These are phyloP conservation scores for Falcaria lacertinaria DNA, from an alignment of 2,888 invertebrate genomes.

Conservation along the genomic window DNA sequence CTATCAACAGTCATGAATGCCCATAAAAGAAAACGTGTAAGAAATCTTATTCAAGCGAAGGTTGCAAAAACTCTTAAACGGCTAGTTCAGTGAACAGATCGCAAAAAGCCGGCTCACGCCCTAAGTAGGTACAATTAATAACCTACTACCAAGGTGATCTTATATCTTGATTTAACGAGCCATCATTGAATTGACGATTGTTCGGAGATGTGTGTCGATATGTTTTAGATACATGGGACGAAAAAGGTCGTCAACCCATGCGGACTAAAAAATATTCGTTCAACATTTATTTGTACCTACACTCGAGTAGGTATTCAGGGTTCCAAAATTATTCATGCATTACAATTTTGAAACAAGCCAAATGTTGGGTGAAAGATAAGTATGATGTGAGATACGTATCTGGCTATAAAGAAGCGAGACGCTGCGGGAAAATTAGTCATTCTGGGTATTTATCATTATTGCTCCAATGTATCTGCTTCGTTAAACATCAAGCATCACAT, in stretches of 20 bases:
- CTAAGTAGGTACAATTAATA: not conserved
- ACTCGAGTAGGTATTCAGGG: too few species aligned
- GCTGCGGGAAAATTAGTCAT: too few species aligned
- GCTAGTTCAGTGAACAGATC: not conserved
- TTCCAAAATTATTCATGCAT: too few species aligned
- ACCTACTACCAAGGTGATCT: not conserved
- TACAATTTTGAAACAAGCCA: too few species aligned
- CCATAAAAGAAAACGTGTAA: not conserved
- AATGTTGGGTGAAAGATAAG: too few species aligned
- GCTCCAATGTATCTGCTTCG: too few species aligned
- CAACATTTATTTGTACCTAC: too few species aligned
- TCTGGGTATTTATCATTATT: too few species aligned
- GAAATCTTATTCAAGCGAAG: not conserved
- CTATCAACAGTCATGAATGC: not conserved
- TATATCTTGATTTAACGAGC: not conserved
- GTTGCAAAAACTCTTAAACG: not conserved
- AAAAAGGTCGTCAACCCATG: not conserved
- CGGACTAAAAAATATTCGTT: too few species aligned
- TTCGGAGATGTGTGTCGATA: not conserved
- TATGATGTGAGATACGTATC: too few species aligned
- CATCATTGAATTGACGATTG: not conserved
- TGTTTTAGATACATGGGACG: not conserved
- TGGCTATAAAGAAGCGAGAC: too few species aligned
- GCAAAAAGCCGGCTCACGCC: conserved; percentile 2
- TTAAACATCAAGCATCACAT: too few species aligned